phyloP scores from a whole-genome alignment of 2,113 vertebrate species.

The Rana temporaria region DNA sequence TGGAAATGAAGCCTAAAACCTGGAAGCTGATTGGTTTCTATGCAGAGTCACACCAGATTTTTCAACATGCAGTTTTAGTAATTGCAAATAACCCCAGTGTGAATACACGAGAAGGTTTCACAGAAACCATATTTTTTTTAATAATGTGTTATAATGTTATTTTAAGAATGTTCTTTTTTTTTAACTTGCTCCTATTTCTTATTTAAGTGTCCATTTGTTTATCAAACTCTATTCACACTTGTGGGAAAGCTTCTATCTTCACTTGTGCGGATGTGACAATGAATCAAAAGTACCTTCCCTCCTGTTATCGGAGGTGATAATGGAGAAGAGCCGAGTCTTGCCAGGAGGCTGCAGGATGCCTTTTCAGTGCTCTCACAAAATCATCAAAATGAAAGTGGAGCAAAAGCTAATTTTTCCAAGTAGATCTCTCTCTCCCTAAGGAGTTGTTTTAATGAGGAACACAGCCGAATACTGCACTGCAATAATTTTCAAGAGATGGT shows the following conservation, averaged over 20 bases:
- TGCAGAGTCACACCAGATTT: too few relatives aligned
- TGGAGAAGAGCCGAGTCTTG: conserved; percentile 61
- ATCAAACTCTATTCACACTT: conserved; percentile 65
- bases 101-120: too few relatives aligned
- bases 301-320: conserved; percentile 69
- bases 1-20: too few relatives aligned
- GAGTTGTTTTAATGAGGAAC: conserved; percentile 61
- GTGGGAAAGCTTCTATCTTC: conserved; percentile 60
- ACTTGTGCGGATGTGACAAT: conserved; percentile 65
- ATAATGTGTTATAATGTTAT: too few relatives aligned
- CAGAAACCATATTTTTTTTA: too few relatives aligned
- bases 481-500: conserved; percentile 59
- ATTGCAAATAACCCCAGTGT: too few relatives aligned
- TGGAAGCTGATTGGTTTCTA: too few relatives aligned
- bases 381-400: conserved; percentile 42
- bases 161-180: neutral
- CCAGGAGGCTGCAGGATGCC: conserved; percentile 51
- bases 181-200: conserved; percentile 4
- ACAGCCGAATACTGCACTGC: conserved; percentile 39
- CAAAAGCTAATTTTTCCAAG: conserved; percentile 61
- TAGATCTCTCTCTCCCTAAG: conserved; percentile 41
- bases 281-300: conserved; percentile 62
- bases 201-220: conserved; percentile 58
- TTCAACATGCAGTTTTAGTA: too few relatives aligned
- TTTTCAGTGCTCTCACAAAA: conserved; percentile 57